Conservation (phyloP, 2,888 invertebrate species). For the Brassicogethes aeneus region DNA sequence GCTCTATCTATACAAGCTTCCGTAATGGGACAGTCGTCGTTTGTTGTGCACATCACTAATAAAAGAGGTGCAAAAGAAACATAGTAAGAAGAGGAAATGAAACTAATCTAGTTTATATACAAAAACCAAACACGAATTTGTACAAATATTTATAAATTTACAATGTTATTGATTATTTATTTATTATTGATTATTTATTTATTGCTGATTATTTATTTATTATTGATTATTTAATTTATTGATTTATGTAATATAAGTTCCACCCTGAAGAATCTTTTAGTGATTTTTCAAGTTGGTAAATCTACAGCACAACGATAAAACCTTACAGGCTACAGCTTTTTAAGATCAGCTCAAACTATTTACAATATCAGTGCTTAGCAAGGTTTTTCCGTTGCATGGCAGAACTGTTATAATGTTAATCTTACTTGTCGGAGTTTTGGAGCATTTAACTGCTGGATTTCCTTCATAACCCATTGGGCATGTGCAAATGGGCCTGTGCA, state of each 20-base stretch:
- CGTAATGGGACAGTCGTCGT: constrained; percentile 76
- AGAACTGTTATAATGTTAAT: constrained; percentile 8
- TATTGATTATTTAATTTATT: constrained; percentile 1
- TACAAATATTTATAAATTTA: constrained; percentile 6
- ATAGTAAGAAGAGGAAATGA: constrained; percentile 20
- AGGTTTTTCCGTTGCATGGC: no score
- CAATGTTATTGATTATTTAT: constrained; percentile 11
- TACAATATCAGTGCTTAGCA: no score
- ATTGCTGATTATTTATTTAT: no score
- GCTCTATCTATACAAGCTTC: constrained; percentile 79
- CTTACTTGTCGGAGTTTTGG: constrained; percentile 71
- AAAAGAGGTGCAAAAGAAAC: constrained; percentile 34
- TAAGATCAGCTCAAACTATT: no score
- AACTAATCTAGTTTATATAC: constrained; percentile 13
- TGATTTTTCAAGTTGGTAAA: no score
- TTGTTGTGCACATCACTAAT: constrained; percentile 76
- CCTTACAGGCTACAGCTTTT: no score
- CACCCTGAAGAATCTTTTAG: no score
- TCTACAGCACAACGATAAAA: no score
- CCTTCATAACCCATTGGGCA: constrained; percentile 75
- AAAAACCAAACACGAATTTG: constrained; percentile 12
- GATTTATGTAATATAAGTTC: no score
- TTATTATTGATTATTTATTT: constrained; percentile 12
- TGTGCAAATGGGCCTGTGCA: constrained; percentile 75
- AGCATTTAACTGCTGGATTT: constrained; percentile 73